Evolutionary conservation across 2,113 vertebrate genomes (phyloP).

Genomic region (Chaetorhynchus papuensis): DNA sequence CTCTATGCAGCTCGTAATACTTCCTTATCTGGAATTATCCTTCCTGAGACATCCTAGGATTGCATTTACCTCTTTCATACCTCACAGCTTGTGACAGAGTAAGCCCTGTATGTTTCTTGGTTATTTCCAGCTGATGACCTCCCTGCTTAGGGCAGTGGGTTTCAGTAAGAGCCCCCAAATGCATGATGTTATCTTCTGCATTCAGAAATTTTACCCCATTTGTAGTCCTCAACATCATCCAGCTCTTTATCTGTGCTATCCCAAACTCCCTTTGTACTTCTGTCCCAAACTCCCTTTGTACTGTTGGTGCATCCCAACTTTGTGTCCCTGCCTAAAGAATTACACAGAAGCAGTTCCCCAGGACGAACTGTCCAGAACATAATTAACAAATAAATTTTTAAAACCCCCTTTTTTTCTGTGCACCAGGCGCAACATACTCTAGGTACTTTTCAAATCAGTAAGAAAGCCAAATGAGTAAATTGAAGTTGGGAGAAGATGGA

Average conservation of each 20-base stretch:
- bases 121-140: neutral
- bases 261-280: neutral
- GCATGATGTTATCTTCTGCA: neutral
- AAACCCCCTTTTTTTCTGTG: neutral
- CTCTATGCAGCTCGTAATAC: neutral
- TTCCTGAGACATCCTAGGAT: neutral
- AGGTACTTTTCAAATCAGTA: neutral
- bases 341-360: neutral
- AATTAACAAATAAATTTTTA: neutral
- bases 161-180: neutral
- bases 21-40: neutral
- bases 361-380: neutral
- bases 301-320: neutral
- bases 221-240: neutral
- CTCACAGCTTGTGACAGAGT: neutral
- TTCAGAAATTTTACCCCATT: neutral
- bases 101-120: neutral
- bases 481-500: neutral
- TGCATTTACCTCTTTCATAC: neutral
- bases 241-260: neutral
- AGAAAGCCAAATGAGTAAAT: neutral
- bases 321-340: neutral
- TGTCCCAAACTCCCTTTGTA: neutral
- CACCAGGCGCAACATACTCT: neutral
- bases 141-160: neutral